phyloP scores from a whole-genome alignment of 2,113 vertebrate species.

The Xiphorhynchus elegans region DNA sequence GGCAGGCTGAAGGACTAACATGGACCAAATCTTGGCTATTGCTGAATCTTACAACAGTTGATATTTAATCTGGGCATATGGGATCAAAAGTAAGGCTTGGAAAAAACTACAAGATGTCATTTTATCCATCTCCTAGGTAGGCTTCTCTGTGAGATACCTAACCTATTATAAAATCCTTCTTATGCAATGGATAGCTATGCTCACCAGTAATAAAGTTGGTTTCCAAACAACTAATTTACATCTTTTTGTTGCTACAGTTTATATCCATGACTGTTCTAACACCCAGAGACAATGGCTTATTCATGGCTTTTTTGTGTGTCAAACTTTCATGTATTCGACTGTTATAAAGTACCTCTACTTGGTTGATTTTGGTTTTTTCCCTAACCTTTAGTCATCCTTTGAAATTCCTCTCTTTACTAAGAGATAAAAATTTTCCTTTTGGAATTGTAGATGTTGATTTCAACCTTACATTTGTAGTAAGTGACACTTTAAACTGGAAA shows the following conservation, averaged over 20 bases:
- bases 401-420: background rate
- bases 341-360: background rate
- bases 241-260: background rate
- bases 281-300: background rate
- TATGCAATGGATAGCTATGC: background rate
- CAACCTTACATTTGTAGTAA: background rate
- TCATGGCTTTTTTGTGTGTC: background rate
- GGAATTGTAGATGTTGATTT: background rate
- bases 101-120: background rate
- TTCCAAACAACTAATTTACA: background rate
- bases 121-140: background rate
- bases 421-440: background rate
- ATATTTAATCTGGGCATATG: background rate
- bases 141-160: background rate
- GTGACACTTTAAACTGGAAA: background rate
- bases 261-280: background rate
- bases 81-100: background rate
- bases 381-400: background rate
- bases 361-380: rapidly evolving
- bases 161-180: background rate
- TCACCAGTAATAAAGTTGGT: background rate
- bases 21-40: background rate
- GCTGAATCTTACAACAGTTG: background rate
- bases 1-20: background rate
- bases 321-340: background rate